phyloP scores from a whole-genome alignment of 2,113 vertebrate genomes.

The Phyllostomus hastatus region DNA sequence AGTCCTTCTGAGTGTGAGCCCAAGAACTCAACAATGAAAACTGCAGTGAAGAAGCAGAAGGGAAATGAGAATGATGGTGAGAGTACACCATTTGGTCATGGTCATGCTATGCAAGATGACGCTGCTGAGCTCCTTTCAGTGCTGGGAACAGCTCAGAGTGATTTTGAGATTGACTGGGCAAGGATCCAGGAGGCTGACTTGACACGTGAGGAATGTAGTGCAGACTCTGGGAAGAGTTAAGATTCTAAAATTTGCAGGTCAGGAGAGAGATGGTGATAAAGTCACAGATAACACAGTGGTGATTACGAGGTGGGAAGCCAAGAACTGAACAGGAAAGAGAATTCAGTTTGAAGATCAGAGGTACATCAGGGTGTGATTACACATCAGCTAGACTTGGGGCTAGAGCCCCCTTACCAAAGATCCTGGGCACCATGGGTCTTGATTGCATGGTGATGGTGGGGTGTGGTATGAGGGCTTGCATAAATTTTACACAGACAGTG shows the following conservation, averaged over 20 bases:
- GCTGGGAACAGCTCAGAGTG: background rate
- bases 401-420: background rate
- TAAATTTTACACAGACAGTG: background rate
- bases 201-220: too few relatives aligned
- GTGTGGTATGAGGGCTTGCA: accelerated
- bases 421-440: background rate
- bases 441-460: background rate
- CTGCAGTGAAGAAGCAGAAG: background rate
- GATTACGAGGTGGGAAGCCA: too few relatives aligned
- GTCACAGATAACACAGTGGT: too few relatives aligned
- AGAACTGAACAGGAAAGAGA: background rate
- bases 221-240: too few relatives aligned
- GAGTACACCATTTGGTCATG: background rate
- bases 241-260: too few relatives aligned
- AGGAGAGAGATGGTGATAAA: too few relatives aligned
- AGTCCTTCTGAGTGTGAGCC: background rate
- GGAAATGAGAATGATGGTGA: background rate
- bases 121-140: background rate
- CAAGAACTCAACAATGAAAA: background rate
- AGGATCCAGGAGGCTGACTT: too few relatives aligned
- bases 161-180: background rate
- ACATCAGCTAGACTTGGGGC: background rate
- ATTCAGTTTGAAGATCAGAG: background rate
- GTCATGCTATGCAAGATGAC: background rate
- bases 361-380: background rate